Percentiles rank a stretch among this genome's conserved stretches.
phyloP scores from a whole-genome alignment of 2,888 invertebrate species.

The Cheilosia urbana region DNA sequence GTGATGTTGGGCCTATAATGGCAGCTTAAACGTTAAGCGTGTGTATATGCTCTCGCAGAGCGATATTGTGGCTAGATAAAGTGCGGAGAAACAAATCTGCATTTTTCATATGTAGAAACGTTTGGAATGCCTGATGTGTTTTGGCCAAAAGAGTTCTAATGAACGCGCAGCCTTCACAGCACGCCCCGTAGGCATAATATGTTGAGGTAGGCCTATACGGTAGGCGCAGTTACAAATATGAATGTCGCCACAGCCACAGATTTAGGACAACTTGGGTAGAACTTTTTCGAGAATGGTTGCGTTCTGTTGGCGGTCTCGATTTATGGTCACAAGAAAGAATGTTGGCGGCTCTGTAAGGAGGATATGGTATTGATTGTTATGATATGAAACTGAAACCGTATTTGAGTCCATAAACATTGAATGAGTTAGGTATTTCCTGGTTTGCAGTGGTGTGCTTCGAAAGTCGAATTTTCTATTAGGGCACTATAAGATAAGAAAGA shows the following conservation, averaged over 20 bases:
- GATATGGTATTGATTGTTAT: too few relatives aligned
- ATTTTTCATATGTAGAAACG: slow-evolving; percentile 63
- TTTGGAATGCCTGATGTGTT: slow-evolving; percentile 63
- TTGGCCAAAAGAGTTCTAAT: slow-evolving; percentile 62
- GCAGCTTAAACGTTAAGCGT: slow-evolving; percentile 11
- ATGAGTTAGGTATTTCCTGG: too few relatives aligned
- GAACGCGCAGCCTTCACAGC: slow-evolving; percentile 62
- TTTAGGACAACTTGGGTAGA: slow-evolving; percentile 23
- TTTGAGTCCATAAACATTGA: too few relatives aligned
- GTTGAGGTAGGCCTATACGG: slow-evolving; percentile 11
- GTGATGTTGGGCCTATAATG: slow-evolving; percentile 61
- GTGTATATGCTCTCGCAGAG: slow-evolving; percentile 10
- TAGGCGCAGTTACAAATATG: slow-evolving; percentile 32
- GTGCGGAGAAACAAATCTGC: slow-evolving; percentile 67
- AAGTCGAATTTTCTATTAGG: too few relatives aligned
- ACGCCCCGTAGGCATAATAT: slow-evolving; percentile 62
- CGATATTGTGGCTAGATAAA: slow-evolving; percentile 69
- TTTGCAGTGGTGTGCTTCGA: too few relatives aligned
- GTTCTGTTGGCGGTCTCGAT: neutral
- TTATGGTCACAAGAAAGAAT: neutral
- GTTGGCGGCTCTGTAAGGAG: neutral
- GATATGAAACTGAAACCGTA: too few relatives aligned
- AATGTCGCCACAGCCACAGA: slow-evolving; percentile 32
- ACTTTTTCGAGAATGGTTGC: neutral
- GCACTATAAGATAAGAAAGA: too few relatives aligned